Conservation (phyloP, 2,797 vertebrate species). For the Phoeniculus purpureus region DNA sequence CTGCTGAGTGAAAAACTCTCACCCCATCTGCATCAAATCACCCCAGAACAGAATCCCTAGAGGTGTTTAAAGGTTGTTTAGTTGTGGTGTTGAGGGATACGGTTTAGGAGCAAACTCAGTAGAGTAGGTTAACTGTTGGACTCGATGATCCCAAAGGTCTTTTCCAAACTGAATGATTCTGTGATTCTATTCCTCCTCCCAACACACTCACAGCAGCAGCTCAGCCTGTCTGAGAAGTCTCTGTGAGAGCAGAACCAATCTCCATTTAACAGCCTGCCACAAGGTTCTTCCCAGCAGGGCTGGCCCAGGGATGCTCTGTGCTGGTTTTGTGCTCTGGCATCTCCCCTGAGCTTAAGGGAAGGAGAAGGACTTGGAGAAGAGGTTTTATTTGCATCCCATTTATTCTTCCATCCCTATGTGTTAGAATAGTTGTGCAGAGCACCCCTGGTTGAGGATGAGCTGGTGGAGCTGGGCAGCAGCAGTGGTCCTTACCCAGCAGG, state of each 20-base stretch:
- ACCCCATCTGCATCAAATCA: neutral
- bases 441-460: neutral
- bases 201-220: neutral
- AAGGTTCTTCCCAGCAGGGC: neutral
- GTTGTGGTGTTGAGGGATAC: too few relatives aligned
- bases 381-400: neutral
- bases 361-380: neutral
- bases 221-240: neutral
- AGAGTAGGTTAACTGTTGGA: too few relatives aligned
- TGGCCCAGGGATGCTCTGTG: neutral
- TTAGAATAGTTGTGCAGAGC: neutral
- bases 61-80: too few relatives aligned
- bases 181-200: neutral
- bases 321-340: neutral
- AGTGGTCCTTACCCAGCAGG: neutral
- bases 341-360: neutral
- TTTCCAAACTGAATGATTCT: too few relatives aligned
- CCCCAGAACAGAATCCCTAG: neutral
- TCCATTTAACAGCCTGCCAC: neutral
- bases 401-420: neutral
- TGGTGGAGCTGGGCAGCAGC: neutral
- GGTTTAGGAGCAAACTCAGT: too few relatives aligned
- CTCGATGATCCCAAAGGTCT: too few relatives aligned
- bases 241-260: neutral
- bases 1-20: neutral